Evolutionary conservation across 2,113 vertebrate genomes (phyloP).

Genomic region (Aramus guarauna): DNA sequence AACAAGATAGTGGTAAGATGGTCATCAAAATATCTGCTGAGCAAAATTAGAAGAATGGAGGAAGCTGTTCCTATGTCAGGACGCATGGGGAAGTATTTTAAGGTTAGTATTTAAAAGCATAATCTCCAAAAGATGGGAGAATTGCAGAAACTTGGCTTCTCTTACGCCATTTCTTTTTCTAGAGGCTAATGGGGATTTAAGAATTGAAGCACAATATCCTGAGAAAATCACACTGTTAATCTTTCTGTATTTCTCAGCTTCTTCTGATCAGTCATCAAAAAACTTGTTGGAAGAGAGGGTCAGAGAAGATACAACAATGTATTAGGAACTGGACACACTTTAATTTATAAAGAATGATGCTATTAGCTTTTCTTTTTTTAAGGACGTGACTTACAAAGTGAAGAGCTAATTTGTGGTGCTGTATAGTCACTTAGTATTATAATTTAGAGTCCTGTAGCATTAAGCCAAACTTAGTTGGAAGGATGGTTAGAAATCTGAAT

Average conservation of each 20-base stretch:
- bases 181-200: not conserved
- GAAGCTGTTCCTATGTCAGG: not conserved
- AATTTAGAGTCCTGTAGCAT: not conserved
- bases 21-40: not conserved
- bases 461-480: not conserved
- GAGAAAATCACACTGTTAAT: not conserved
- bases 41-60: not conserved
- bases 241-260: not conserved
- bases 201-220: not conserved
- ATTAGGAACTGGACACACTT: not conserved
- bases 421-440: not conserved
- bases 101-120: not conserved
- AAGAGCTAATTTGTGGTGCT: not conserved
- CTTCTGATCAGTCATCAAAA: not conserved
- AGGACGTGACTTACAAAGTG: not conserved
- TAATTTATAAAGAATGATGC: not conserved
- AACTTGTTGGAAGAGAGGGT: not conserved
- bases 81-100: not conserved
- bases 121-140: not conserved
- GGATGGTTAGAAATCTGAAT: not conserved
- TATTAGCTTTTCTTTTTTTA: not conserved
- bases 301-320: not conserved
- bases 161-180: not conserved
- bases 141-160: not conserved
- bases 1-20: not conserved